Evolutionary conservation across 2,888 invertebrate genomes (phyloP).

Genomic region (Macrosoma leucophasiata): DNA sequence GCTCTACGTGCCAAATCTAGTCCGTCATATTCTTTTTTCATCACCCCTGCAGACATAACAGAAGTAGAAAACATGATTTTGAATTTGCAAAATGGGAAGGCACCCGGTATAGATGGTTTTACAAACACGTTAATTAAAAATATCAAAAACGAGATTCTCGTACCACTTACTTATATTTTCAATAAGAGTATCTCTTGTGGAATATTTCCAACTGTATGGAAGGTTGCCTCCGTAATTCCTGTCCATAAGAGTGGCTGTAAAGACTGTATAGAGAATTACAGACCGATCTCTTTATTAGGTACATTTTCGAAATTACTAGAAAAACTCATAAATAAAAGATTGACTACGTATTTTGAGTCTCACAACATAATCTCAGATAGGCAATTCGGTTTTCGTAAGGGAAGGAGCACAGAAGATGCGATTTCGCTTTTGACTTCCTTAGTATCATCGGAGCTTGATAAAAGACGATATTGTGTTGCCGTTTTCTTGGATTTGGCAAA

Average conservation of each 20-base stretch:
- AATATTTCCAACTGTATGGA: constrained; percentile 3
- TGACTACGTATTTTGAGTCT: constrained; percentile 4
- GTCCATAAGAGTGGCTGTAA: constrained; percentile 9
- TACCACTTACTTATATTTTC: constrained; percentile 5
- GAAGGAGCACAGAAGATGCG: constrained; percentile 12
- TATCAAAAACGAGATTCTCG: background rate
- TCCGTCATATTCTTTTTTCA: constrained; percentile 4
- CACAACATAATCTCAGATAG: constrained; percentile 5
- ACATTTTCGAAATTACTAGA: constrained; percentile 11
- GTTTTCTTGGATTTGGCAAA: no score
- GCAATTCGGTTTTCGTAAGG: constrained; percentile 12
- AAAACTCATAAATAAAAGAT: constrained; percentile 9
- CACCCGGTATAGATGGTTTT: constrained; percentile 6
- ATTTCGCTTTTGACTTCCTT: no score
- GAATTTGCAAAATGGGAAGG: constrained; percentile 3
- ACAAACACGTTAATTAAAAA: constrained; percentile 4
- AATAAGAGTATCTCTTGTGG: constrained; percentile 8
- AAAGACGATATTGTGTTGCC: no score
- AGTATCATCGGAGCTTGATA: no score
- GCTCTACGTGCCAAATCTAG: no score
- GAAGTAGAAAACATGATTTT: constrained; percentile 10
- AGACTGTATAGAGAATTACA: constrained; percentile 10
- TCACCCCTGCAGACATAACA: constrained; percentile 4
- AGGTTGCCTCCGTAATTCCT: constrained; percentile 6
- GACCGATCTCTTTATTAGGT: constrained; percentile 8